A percentile compares a stretch with the other conserved stretches of the same genome.
Evolutionary conservation across 2,113 vertebrate species (phyloP).

Genomic region (Galemys pyrenaicus): DNA sequence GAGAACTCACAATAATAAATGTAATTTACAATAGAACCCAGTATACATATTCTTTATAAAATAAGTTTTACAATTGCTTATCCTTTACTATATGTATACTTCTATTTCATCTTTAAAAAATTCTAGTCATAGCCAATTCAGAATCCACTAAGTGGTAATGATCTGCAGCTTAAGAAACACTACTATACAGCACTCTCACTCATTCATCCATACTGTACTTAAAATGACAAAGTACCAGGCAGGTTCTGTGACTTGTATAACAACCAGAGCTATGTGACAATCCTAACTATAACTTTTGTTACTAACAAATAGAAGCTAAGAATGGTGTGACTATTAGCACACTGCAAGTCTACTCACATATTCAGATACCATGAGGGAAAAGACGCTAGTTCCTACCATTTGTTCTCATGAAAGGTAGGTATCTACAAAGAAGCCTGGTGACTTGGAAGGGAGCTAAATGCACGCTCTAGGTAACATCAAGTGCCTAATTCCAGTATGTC

Average conservation of each 20-base stretch:
- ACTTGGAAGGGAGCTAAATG: background rate
- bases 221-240: constrained; percentile 16
- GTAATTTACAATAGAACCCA: background rate
- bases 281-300: background rate
- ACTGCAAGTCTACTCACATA: background rate
- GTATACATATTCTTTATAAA: background rate
- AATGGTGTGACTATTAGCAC: background rate
- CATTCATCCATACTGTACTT: background rate
- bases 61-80: background rate
- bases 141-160: background rate
- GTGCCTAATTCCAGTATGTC: background rate
- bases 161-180: background rate
- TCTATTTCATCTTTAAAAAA: background rate
- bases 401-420: constrained; percentile 2
- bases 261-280: background rate
- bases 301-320: background rate
- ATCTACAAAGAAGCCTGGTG: background rate
- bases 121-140: background rate
- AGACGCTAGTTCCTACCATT: background rate
- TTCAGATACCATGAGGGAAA: background rate
- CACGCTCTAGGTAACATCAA: background rate
- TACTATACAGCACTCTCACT: background rate
- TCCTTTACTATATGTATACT: background rate
- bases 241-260: background rate
- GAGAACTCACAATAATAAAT: background rate